Conservation (phyloP, 2,113 vertebrate species). For the Megaceryle torquata region DNA sequence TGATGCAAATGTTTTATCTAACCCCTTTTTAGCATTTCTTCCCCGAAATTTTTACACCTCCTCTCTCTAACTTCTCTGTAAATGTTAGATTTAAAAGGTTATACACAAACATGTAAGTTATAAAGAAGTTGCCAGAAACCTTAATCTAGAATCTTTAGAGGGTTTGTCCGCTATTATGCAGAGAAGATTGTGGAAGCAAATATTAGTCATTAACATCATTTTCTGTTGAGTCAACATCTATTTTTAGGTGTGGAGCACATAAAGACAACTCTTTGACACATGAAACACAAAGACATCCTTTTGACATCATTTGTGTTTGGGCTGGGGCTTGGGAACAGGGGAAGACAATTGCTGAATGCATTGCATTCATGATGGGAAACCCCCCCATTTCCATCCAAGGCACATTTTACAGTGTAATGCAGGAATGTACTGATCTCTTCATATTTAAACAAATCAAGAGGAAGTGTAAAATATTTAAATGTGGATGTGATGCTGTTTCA, state of each 20-base stretch:
- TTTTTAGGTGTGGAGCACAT: constrained; percentile 70
- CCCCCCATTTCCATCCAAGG: background rate
- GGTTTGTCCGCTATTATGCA: constrained; percentile 47
- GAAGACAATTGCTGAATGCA: background rate
- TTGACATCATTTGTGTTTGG: constrained; percentile 58
- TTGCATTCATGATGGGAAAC: background rate
- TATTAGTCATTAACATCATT: constrained; percentile 75
- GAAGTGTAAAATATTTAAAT: background rate
- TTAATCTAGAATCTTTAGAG: background rate
- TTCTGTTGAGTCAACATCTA: constrained; percentile 76
- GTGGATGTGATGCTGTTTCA: background rate
- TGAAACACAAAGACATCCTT: constrained; percentile 52
- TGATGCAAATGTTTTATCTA: background rate
- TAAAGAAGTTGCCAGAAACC: constrained; percentile 24
- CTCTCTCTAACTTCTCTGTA: constrained; percentile 10
- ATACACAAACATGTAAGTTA: constrained; percentile 15
- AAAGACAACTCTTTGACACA: constrained; percentile 61
- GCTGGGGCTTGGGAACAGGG: background rate
- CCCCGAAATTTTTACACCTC: background rate
- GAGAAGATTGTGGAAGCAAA: constrained; percentile 63
- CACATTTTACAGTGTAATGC: background rate
- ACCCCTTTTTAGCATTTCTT: background rate
- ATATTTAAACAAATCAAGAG: constrained; percentile 21
- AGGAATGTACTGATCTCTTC: background rate
- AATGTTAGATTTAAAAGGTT: constrained; percentile 55